These are phyloP conservation scores for Hypomesus transpacificus DNA, from an alignment of 2,113 vertebrate species.

Conservation along the genomic window DNA sequence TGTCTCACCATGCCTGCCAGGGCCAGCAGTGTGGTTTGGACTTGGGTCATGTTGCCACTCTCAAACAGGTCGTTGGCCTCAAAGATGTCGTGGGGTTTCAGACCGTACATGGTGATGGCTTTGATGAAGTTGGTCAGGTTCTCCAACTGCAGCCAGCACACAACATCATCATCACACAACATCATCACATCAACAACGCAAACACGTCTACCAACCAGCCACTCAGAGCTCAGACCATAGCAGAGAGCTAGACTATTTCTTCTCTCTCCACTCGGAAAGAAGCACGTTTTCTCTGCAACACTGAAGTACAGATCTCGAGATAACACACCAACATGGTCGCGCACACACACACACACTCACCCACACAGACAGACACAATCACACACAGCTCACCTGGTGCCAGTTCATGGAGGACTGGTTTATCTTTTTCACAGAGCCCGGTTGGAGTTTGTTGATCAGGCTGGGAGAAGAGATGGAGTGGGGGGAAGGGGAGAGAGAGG, in stretches of 20 bases:
- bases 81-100: slow-evolving; percentile 90
- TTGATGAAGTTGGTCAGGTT: slow-evolving; percentile 93
- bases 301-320: too few relatives aligned
- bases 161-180: not conserved
- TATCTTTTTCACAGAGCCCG: slow-evolving; percentile 82
- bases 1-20: slow-evolving; percentile 87
- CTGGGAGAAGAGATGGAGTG: slow-evolving; percentile 54
- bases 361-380: too few relatives aligned
- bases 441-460: slow-evolving; percentile 86
- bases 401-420: slow-evolving; percentile 85
- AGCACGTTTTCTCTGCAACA: too few relatives aligned
- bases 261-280: too few relatives aligned
- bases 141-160: slow-evolving; percentile 76
- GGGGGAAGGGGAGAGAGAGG: not conserved
- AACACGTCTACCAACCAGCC: not conserved
- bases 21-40: slow-evolving; percentile 86
- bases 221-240: too few relatives aligned
- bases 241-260: too few relatives aligned
- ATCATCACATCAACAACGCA: not conserved
- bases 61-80: slow-evolving; percentile 94
- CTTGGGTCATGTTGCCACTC: slow-evolving; percentile 90
- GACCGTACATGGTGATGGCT: slow-evolving; percentile 80
- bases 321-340: too few relatives aligned
- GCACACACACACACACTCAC: too few relatives aligned
- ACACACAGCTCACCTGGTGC: slow-evolving; percentile 80